These are phyloP conservation scores for Neotoxoptera formosana DNA, from an alignment of 1,140 invertebrate species.

Conservation along the genomic window DNA sequence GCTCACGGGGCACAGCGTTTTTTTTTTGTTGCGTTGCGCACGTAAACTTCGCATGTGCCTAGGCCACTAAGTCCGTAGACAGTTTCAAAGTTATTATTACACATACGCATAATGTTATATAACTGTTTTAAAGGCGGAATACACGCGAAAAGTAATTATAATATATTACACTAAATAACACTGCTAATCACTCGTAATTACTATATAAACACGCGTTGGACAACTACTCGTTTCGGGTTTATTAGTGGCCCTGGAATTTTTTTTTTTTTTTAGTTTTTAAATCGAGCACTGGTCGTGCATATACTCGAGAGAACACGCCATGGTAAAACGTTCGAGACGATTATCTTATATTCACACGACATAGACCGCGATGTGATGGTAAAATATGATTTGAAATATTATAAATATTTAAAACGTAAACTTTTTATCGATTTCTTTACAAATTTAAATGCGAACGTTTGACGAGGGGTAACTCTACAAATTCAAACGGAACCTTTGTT, in stretches of 20 bases:
- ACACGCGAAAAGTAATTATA: constrained; percentile 14
- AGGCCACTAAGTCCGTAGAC: not conserved
- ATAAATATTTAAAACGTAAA: no score
- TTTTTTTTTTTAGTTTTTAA: not conserved
- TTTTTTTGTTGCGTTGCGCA: not conserved
- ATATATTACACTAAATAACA: constrained; percentile 4
- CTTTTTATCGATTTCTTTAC: no score
- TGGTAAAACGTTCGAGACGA: not conserved
- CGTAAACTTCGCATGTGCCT: not conserved
- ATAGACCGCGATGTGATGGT: no score
- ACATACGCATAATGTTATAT: not conserved
- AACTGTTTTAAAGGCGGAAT: not conserved
- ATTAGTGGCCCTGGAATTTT: not conserved
- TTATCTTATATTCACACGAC: not conserved
- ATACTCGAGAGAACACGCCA: not conserved
- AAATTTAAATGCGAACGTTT: not conserved
- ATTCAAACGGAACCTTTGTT: not conserved
- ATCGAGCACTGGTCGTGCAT: not conserved
- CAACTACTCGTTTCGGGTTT: not conserved
- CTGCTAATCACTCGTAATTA: not conserved
- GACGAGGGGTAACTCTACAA: not conserved
- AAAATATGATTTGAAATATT: not conserved
- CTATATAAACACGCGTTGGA: not conserved
- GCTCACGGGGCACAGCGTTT: not conserved
- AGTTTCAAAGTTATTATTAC: not conserved